Conservation (phyloP, 2,113 vertebrate genomes). For the Tricholaema leucomelas region DNA sequence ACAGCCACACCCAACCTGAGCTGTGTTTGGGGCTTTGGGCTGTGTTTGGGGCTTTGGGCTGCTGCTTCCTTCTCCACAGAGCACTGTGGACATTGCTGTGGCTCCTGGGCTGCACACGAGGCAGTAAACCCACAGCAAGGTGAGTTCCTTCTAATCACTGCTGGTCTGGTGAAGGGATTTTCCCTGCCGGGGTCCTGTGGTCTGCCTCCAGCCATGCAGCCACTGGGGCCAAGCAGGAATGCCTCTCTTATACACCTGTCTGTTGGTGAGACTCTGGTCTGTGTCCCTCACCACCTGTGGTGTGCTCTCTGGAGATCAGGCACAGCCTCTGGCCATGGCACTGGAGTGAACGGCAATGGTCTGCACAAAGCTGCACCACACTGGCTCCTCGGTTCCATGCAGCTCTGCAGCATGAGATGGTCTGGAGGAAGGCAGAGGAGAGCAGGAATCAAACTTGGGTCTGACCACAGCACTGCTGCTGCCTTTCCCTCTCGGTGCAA, state of each 20-base stretch:
- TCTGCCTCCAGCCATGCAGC: background rate
- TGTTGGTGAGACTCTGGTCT: background rate
- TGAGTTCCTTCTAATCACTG: background rate
- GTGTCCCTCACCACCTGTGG: background rate
- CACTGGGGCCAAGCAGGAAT: background rate
- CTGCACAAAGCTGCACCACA: background rate
- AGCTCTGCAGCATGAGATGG: background rate
- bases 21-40: background rate
- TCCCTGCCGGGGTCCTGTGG: background rate
- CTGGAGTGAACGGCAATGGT: background rate
- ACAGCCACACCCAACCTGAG: fast-evolving
- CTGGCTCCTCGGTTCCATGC: background rate
- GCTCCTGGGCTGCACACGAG: background rate
- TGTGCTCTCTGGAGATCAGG: background rate
- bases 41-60: background rate
- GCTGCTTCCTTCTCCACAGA: background rate
- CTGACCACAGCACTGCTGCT: background rate
- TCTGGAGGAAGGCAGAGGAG: background rate
- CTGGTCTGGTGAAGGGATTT: background rate
- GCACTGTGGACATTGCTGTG: background rate
- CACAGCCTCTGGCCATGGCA: background rate
- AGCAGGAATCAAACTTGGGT: background rate
- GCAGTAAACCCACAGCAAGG: background rate
- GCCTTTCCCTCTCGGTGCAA: too few species aligned
- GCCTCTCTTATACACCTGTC: background rate